Base-by-base conservation (phyloP, 2,888 invertebrate genomes). In the Diaperis boleti region DNA sequence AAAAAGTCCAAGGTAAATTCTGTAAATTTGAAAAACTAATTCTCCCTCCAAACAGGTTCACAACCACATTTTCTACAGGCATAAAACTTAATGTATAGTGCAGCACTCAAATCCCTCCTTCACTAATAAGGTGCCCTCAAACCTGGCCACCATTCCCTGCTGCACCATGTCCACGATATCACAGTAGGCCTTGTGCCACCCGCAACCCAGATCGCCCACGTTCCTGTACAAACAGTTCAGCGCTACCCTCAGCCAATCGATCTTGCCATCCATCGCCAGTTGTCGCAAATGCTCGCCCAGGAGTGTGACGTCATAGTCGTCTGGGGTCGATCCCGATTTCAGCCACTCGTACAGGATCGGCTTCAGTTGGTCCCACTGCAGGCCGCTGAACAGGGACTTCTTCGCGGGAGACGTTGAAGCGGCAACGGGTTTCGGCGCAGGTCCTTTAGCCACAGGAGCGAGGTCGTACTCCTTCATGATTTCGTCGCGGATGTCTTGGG, bases 141-240 rank as follows among this genome's bases (percentile, higher is more conserved):
- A 61, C 11, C 39, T 35, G n/a, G 54, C 55, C 17, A 54, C 37
- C 61, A 61, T 61, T 1, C 61, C 61, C 8, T 45, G 35, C 82
- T 92, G 92, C 22, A 90, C 85, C 69, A 85, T 81, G 71, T 86
- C 84, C 47, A 88, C 79, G 68, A 92, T 86, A 74, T 82, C 79
- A 71, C 84, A 82, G 78, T 89, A 92, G 6, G 89, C 89, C 69
- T 84, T 78, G 77, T 87, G 87, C 92, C 92, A 93, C 62, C 76
- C 72, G 74, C 87, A 87, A 72, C 79, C 81, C 69, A 81, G 78
- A 70, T 82, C 70, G 79, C 78, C 76, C 82, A 88, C 79, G 82
- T 85, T 78, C 83, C 82, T 81, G 68, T 83, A 82, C 26, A 86
- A 76, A 71, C 82, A 84, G 70, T 82, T 81, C 42, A 85, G 74